Conservation (phyloP, 2,888 invertebrate genomes). For the Patella ulyssiponensis region DNA sequence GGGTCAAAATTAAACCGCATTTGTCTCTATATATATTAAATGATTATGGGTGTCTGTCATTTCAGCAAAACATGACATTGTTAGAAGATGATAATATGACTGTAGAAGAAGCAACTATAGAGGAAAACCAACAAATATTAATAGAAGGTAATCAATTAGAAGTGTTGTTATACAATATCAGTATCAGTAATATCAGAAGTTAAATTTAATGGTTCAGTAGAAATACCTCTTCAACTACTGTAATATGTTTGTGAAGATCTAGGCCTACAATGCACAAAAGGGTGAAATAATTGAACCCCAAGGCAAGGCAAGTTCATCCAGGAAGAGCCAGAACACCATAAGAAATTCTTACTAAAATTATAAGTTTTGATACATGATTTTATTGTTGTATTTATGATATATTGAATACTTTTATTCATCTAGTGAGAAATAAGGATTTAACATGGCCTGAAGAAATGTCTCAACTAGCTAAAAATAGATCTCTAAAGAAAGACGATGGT, state of each 20-base stretch:
- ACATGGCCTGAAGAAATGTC: constrained; percentile 96
- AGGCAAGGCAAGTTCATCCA: neutral
- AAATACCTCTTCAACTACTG: no score
- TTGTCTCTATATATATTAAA: neutral
- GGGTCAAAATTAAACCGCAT: no score
- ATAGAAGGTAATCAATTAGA: constrained; percentile 76
- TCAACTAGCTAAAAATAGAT: constrained; percentile 74
- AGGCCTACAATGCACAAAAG: no score
- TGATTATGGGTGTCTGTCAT: neutral
- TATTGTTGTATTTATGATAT: neutral
- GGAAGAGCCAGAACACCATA: neutral
- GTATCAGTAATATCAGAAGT: no score
- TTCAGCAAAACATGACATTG: constrained; percentile 74
- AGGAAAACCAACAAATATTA: constrained; percentile 83
- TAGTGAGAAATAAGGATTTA: constrained; percentile 86
- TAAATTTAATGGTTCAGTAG: no score
- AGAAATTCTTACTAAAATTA: neutral
- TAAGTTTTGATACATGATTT: neutral
- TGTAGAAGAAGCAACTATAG: constrained; percentile 81
- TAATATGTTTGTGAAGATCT: no score
- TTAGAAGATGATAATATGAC: constrained; percentile 85
- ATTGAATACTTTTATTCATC: constrained; percentile 36
- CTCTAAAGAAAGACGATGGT: constrained; percentile 71
- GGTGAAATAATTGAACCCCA: no score
- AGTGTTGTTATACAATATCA: no score